Base-by-base conservation (phyloP, 2,797 vertebrate species). In the Ambastaia sidthimunki region DNA sequence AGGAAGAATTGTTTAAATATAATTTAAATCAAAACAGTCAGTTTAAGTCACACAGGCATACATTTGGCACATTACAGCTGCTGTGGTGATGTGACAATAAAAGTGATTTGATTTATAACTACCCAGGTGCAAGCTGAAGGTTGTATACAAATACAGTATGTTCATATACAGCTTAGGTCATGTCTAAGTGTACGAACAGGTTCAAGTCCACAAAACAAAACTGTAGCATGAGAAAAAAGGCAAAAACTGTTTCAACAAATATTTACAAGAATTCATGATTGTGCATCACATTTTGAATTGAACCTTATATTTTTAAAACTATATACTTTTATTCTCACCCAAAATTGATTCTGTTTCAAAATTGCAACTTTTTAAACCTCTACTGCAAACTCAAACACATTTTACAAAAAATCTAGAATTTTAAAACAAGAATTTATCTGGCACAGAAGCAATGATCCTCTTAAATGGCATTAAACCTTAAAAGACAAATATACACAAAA, bases 51-150 rank as follows among this genome's bases (percentile, higher is more conserved):
- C 34, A 68, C 5, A 7, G 52, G 23, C 34, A 59, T 44, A 68
- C n/a, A 41, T 76, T 76, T 76, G 74, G 74, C 74, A 76, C 74
- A 47, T n/a, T n/a, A n/a, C n/a, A n/a, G n/a, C n/a, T n/a, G n/a
- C n/a, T n/a, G n/a, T n/a, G n/a, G n/a, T n/a, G n/a, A n/a, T n/a
- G n/a, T n/a, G n/a, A n/a, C n/a, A n/a, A n/a, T n/a, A n/a, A n/a
- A n/a, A n/a, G n/a, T n/a, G n/a, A n/a, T n/a, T n/a, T n/a, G n/a
- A n/a, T 67, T 57, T 47, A 67, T 47, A 69, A 19, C 65, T 69
- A 59, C 7, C 18, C 52, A 59, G 31, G 34, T 59, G 23, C 21
- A 68, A 57, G 21, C 48, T 55, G 31, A 28, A 54, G 34, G 23
- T 68, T 47, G 57, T 28, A 15, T n/a, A 19, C 31, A 66, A 12